Evolutionary conservation across 2,797 vertebrate species (phyloP), one percentile per base, ranked within the genome.

Genomic region (Zalophus californianus): DNA sequence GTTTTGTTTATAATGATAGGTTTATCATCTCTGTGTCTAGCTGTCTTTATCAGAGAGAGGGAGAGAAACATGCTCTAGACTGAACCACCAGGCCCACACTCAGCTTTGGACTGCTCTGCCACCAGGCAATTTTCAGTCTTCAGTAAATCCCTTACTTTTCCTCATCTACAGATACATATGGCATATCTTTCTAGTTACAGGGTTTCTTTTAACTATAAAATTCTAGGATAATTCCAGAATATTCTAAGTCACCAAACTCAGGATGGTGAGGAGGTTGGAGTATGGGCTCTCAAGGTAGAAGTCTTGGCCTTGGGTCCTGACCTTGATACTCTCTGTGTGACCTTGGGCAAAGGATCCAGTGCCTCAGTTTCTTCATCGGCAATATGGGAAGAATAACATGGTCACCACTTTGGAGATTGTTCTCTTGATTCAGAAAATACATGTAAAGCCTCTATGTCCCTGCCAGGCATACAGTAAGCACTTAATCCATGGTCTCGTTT

Each of bases 401-500:
- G 41, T 48, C 25, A 18, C 41, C 14, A 1, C 52, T 56, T 62
- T 52, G 32, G 44, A n/a, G 41, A 62, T 32, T 41, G 68, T 75
- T 87, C 44, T 70, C 2, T 29, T 5, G 4, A 16, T 75, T 64
- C 18, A 23, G 56, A 91, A 73, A 52, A 73, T 35, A 10, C 0
- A 14, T 2, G 2, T 48, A 18, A 50, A 7, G 29, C 66, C 75
- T 70, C 10, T 8, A 27, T 52, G 13, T 41, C 44, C 13, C 7
- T 4, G 38, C 58, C 12, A 52, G 38, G 23, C 14, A 3, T 7
- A 2, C 1, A 38, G 50, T 14, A 13, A 35, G 23, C 9, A 4
- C 21, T 23, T 44, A 3, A 5, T 32, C 15, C 4, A 0, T 7
- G 16, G 35, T 10, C 29, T 15, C 21, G 1, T 44, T 77, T 50